Base-by-base conservation (phyloP, 2,797 vertebrate species). In the Steatocranus sp. region DNA sequence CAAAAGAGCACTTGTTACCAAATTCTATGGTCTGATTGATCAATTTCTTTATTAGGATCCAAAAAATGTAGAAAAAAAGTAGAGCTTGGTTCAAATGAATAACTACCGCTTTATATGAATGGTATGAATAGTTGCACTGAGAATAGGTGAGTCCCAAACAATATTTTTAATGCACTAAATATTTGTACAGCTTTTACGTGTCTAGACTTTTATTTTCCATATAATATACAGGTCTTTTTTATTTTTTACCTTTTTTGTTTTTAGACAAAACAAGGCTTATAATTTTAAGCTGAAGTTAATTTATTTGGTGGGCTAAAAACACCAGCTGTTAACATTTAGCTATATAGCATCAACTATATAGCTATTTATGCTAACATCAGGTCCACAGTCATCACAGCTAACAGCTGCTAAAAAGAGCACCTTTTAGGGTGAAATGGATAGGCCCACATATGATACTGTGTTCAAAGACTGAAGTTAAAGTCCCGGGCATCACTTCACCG, bases 401-500 rank as follows among this genome's bases (percentile, higher is more conserved):
- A 66, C 34, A 23, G 12, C 11, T 41, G 2, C 61, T 66, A 66
- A 41, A 66, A 66, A 38, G 34, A 15, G 61, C n/a, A 41, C 61
- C 12, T 73, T 73, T 27, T 48, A 48, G 25, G 10, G 10, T 73
- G 66, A 73, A 46, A 30, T 12, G 10, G 6, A 25, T 70, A 27
- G 41, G 25, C 23, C 25, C 25, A 30, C 10, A 48, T 3, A 73
- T n/a, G 6, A 66, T 38, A 38, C 61, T 66, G 36, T 23, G 61
- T 23, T 23, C n/a, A 73, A 48, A 73, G 66, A 46, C 10, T 48
- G 66, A n/a, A 70, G 66, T 46, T 46, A 70, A 70, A 27, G 66
- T 70, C 41, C 38, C 3, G 6, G 66, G 10, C 41, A 46, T 46
- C 66, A 27, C 23, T 27, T 70, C 38, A 27, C 15, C 3, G 2